Percentiles rank a stretch among this genome's conserved stretches.
Evolutionary conservation across 1,140 invertebrate species (phyloP).

Genomic region (Nymphalis io): DNA sequence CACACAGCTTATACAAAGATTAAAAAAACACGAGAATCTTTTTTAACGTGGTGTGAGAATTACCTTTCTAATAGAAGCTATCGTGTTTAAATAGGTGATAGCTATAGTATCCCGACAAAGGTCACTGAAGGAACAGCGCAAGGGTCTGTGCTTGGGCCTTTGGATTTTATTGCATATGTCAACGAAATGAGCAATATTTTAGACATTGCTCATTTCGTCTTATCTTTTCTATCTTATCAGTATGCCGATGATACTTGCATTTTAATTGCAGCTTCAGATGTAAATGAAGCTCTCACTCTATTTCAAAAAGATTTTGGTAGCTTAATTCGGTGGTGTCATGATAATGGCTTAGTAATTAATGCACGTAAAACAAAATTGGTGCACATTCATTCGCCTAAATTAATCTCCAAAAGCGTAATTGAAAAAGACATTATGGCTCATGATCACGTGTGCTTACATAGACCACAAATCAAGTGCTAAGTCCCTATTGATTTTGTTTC

Average conservation of each 20-base stretch:
- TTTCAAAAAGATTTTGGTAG: constrained; percentile 20
- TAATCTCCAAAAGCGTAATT: too few relatives aligned
- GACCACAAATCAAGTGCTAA: too few relatives aligned
- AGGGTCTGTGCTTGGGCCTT: constrained; percentile 18
- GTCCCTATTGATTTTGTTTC: too few relatives aligned
- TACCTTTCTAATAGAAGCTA: constrained; percentile 21
- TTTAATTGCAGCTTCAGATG: constrained; percentile 17
- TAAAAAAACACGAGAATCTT: background rate
- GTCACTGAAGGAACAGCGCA: constrained; percentile 18
- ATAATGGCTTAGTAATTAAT: constrained; percentile 23
- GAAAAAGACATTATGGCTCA: too few relatives aligned
- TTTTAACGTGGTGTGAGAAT: constrained; percentile 19
- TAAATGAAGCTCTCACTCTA: constrained; percentile 3
- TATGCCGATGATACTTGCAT: constrained; percentile 34
- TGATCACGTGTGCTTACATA: too few relatives aligned
- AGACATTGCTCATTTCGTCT: constrained; percentile 11
- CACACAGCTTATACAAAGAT: background rate
- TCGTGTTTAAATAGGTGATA: constrained; percentile 15
- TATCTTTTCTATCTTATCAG: too few relatives aligned
- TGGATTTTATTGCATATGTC: background rate
- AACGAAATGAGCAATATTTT: background rate
- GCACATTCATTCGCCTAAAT: constrained; percentile 23
- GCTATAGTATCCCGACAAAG: background rate
- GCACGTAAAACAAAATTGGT: constrained; percentile 25
- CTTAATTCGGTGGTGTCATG: constrained; percentile 24